Conservation (phyloP, 23 tunicate species). For the Styela plicata region DNA sequence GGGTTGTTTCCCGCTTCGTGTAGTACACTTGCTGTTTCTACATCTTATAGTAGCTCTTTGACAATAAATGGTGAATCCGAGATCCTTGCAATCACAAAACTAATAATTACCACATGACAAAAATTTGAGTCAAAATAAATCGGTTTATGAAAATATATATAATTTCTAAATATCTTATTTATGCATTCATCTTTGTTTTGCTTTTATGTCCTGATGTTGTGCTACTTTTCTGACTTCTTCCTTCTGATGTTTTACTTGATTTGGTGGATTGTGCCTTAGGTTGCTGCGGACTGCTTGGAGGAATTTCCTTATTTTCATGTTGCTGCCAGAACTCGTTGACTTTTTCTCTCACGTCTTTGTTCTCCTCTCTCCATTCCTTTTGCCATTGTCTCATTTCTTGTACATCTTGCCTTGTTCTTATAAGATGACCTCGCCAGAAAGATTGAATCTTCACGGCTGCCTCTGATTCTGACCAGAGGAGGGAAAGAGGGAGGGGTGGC, state of each 20-base stretch:
- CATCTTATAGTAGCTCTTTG: too few species aligned
- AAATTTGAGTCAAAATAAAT: neutral
- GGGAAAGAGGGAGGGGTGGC: slow-evolving; percentile 79
- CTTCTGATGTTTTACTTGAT: neutral
- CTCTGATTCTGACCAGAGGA: slow-evolving; percentile 73
- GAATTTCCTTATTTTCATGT: slow-evolving; percentile 36
- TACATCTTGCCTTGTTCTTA: slow-evolving; percentile 50
- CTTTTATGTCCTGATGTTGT: neutral
- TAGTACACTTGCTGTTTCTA: too few species aligned
- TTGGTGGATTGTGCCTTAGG: neutral
- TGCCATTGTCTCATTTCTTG: slow-evolving; percentile 83
- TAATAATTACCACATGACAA: neutral
- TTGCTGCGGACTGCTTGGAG: neutral
- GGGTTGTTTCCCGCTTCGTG: too few species aligned
- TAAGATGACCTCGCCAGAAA: slow-evolving; percentile 78
- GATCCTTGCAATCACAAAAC: too few species aligned
- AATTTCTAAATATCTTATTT: too few species aligned
- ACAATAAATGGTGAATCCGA: too few species aligned
- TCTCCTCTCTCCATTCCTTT: slow-evolving; percentile 74
- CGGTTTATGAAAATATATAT: neutral
- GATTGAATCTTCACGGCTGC: slow-evolving; percentile 88
- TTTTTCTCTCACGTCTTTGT: slow-evolving; percentile 47
- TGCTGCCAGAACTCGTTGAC: slow-evolving; percentile 80
- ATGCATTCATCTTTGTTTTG: neutral
- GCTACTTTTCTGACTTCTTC: neutral